These are phyloP conservation scores for Euthynnus affinis DNA, from an alignment of 2,797 vertebrate species.

Conservation along the genomic window DNA sequence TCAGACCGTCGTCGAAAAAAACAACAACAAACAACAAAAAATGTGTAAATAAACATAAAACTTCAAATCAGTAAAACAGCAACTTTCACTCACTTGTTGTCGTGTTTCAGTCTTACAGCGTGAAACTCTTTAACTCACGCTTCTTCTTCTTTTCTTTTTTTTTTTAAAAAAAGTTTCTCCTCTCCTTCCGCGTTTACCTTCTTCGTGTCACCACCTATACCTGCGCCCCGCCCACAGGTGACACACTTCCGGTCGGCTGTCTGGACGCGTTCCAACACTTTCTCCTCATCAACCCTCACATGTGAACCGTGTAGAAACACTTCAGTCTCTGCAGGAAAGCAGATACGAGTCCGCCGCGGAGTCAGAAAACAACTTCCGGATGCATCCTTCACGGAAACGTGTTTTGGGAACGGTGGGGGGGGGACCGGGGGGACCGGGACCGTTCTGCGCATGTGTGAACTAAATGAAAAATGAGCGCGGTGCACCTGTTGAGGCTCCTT, in stretches of 20 bases:
- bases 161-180: rapidly evolving
- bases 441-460: conserved; percentile 70
- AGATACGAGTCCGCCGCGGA: no score
- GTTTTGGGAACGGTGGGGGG: background rate
- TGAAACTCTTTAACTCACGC: background rate
- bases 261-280: background rate
- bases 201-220: background rate
- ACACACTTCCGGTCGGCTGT: conserved; percentile 33
- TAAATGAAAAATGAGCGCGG: background rate
- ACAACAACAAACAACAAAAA: no score
- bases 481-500: conserved; percentile 70
- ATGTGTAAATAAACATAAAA: no score
- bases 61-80: rapidly evolving
- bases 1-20: background rate
- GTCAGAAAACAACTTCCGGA: background rate
- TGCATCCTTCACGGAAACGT: background rate
- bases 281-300: background rate
- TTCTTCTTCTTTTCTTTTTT: no score
- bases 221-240: conserved; percentile 53
- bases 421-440: no score
- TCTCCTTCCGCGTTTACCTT: conserved; percentile 41
- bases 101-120: background rate
- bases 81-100: conserved; percentile 27
- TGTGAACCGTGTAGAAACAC: background rate
- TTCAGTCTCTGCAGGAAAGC: background rate